A percentile compares a stretch with the other conserved stretches of the same genome.
Conservation (phyloP, 2,888 invertebrate species). For the Lymantria monacha region DNA sequence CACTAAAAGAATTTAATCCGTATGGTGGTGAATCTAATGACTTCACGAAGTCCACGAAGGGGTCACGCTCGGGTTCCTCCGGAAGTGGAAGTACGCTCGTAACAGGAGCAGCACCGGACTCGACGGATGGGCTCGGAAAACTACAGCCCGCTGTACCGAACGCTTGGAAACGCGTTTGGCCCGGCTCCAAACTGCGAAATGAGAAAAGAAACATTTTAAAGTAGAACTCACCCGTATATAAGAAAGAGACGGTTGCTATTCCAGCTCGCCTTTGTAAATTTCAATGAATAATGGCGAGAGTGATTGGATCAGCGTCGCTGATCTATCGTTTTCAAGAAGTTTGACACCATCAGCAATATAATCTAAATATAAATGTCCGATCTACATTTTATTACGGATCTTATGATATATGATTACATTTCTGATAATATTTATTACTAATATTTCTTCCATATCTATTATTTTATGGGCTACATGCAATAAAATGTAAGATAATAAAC, state of each 20-base stretch:
- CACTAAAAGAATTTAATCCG: slow-evolving; percentile 49
- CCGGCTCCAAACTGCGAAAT: slow-evolving; percentile 82
- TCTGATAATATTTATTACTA: no score
- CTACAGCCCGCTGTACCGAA: slow-evolving; percentile 76
- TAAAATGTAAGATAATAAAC: no score
- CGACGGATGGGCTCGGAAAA: slow-evolving; percentile 77
- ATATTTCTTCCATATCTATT: no score
- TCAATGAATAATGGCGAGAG: slow-evolving; percentile 75
- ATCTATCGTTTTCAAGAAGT: slow-evolving; percentile 70
- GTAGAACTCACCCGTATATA: slow-evolving; percentile 65
- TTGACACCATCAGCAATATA: slow-evolving; percentile 68
- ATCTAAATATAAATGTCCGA: slow-evolving; percentile 63
- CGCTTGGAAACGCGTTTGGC: slow-evolving; percentile 81
- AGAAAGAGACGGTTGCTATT: slow-evolving; percentile 72
- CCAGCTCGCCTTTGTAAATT: slow-evolving; percentile 69
- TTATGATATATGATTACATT: slow-evolving; percentile 26
- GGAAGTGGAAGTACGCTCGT: slow-evolving; percentile 50
- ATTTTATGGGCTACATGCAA: no score
- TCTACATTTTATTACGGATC: slow-evolving; percentile 29
- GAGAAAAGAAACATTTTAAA: slow-evolving; percentile 79
- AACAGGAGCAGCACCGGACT: slow-evolving; percentile 69
- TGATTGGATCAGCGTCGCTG: slow-evolving; percentile 71
- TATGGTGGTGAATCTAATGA: slow-evolving; percentile 58
- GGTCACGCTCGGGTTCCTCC: slow-evolving; percentile 63
- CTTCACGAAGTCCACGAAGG: slow-evolving; percentile 54